Evolutionary conservation across 2,113 vertebrate species (phyloP).

Genomic region (Perca fluviatilis): DNA sequence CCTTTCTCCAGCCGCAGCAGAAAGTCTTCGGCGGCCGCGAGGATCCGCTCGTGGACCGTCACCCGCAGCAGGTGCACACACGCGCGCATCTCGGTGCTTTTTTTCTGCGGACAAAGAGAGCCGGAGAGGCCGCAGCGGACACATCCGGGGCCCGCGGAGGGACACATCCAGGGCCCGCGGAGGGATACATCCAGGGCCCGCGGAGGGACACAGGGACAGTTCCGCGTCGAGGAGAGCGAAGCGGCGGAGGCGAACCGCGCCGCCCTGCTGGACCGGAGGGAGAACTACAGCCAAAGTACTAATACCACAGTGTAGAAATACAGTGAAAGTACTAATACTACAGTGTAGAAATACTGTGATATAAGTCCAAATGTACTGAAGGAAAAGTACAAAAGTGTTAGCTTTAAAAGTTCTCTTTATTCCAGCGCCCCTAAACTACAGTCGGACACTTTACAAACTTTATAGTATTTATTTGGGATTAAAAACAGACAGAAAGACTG

Average conservation of each 20-base stretch:
- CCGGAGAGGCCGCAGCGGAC: not conserved
- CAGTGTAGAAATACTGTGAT: too few relatives aligned
- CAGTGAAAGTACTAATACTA: too few relatives aligned
- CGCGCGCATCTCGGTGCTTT: conserved; percentile 29
- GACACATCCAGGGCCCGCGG: not conserved
- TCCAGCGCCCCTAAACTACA: too few relatives aligned
- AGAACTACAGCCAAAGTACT: not conserved
- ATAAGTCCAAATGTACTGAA: too few relatives aligned
- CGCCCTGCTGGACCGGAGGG: conserved; percentile 41
- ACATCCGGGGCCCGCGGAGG: not conserved
- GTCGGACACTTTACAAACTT: too few relatives aligned
- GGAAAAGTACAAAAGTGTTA: too few relatives aligned
- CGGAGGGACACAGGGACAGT: not conserved
- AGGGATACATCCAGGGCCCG: not conserved
- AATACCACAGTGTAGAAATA: too few relatives aligned
- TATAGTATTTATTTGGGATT: too few relatives aligned
- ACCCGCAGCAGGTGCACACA: conserved; percentile 47
- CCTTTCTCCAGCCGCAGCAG: conserved; percentile 54
- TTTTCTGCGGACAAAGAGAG: conserved; percentile 13
- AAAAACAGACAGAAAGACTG: too few relatives aligned
- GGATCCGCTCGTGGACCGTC: conserved; percentile 46
- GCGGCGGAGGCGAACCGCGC: conserved; percentile 16
- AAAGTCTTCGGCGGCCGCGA: conserved; percentile 46
- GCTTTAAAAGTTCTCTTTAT: too few relatives aligned
- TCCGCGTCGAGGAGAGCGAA: conserved; percentile 24